Evolutionary conservation across 2,113 vertebrate genomes (phyloP).

Genomic region (Alligator sinensis): DNA sequence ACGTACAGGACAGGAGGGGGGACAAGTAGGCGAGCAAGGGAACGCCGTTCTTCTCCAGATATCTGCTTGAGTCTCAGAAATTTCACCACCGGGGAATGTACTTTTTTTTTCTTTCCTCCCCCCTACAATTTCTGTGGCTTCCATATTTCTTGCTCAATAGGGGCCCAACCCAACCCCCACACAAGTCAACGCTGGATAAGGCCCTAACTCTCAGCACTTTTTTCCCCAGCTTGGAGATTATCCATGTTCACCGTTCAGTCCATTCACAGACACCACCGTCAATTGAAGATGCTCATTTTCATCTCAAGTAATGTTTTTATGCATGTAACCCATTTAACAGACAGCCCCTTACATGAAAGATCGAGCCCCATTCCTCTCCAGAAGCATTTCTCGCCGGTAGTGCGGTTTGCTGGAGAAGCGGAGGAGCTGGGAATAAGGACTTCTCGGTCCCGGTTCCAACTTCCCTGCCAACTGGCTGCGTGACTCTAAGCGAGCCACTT

Average conservation of each 20-base stretch:
- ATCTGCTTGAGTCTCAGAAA: background rate
- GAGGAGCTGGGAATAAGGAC: background rate
- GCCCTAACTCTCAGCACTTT: background rate
- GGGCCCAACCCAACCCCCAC: background rate
- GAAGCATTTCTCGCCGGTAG: background rate
- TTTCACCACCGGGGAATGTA: background rate
- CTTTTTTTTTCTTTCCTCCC: background rate
- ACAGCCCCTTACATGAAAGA: background rate
- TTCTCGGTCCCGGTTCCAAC: background rate
- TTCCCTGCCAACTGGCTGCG: background rate
- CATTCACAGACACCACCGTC: background rate
- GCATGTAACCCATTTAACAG: background rate
- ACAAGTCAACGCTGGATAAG: too few relatives aligned
- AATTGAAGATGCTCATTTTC: background rate
- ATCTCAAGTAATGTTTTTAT: background rate
- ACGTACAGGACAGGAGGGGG: background rate
- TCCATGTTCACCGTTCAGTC: background rate
- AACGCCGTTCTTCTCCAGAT: too few relatives aligned
- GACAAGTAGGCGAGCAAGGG: background rate
- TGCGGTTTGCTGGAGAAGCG: accelerated
- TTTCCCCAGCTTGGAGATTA: too few relatives aligned
- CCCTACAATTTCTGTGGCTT: background rate
- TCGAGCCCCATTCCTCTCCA: background rate
- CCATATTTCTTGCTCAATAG: background rate
- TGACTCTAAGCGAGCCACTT: background rate